Base-by-base conservation (phyloP, 1,140 invertebrate genomes). In the Hycleus cichorii region DNA sequence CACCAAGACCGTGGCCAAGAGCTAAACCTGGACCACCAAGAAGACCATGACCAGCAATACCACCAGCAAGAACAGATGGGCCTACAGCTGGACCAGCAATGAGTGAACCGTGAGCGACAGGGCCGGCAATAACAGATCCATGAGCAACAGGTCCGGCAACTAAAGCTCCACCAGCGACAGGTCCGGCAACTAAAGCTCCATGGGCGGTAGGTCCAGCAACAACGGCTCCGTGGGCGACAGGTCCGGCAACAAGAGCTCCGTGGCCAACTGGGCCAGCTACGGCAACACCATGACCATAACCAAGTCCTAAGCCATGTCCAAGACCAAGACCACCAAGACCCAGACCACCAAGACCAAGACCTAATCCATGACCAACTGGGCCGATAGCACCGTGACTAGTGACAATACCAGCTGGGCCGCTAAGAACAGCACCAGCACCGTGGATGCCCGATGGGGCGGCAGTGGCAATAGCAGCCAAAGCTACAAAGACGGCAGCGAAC, bases 401-500 rank as follows among this genome's bases (percentile, higher is more conserved):
- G 3, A 51, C 49, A 6, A 54, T 39, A 38, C 51, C 51, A 7
- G 51, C 45, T 9, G 52, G 52, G 12, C 52, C 52, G 2, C 27
- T 24, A 4, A 55, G n/a, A 42, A 55, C 45, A 1, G 27, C 52
- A 9, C 52, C 52, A 1, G 12, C 42, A 12, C 52, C 51, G 18
- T 49, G 43, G 18, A 18, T 18, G 18, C 18, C 18, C 3, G 59
- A 52, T 38, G 65, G 61, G 47, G 58, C 53, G 18, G 60, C 63
- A 32, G 47, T 48, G 58, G 32, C 52, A 32, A 57, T 50, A 26
- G 60, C 60, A 12, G 65, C 64, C 18, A 66, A 48, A 51, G 53
- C 47, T 47, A 62, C 54, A 32, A 47, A 26, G n/a, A 61, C 39
- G n/a, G 62, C 43, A 44, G 58, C 57, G 47, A 64, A 56, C 65